These are phyloP conservation scores for Patella pellucida DNA, from an alignment of 2,888 invertebrate species.

Conservation along the genomic window DNA sequence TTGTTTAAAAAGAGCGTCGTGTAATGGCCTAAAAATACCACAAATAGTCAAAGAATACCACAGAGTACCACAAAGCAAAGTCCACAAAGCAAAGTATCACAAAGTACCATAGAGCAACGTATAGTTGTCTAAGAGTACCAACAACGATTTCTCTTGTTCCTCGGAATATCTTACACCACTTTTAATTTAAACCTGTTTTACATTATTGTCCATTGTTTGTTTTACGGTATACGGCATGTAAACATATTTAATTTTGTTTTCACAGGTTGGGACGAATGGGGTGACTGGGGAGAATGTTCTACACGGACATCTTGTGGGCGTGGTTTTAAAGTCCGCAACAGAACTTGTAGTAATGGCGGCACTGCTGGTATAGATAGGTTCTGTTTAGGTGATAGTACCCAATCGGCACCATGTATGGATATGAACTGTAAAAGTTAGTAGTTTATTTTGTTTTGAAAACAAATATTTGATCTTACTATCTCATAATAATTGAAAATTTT, in stretches of 20 bases:
- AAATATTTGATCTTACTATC: not conserved
- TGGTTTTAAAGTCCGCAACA: constrained; percentile 49
- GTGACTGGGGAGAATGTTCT: constrained; percentile 60
- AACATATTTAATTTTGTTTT: not conserved
- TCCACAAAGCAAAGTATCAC: too few relatives aligned
- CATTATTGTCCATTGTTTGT: too few relatives aligned
- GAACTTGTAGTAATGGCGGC: constrained; percentile 61
- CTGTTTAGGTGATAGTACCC: constrained; percentile 53
- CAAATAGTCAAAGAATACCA: too few relatives aligned
- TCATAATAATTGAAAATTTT: not conserved
- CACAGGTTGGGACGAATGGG: constrained; percentile 64
- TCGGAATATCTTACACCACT: too few relatives aligned
- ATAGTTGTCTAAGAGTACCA: too few relatives aligned
- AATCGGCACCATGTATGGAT: constrained; percentile 50
- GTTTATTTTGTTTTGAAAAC: not conserved
- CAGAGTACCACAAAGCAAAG: too few relatives aligned
- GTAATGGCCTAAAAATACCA: too few relatives aligned
- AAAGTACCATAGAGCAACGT: too few relatives aligned
- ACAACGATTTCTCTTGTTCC: too few relatives aligned
- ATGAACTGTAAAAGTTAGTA: constrained; percentile 51
- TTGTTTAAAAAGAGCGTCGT: too few relatives aligned
- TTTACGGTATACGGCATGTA: too few relatives aligned
- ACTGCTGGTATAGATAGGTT: constrained; percentile 54
- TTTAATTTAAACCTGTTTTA: too few relatives aligned
- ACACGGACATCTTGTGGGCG: constrained; percentile 59